These are phyloP conservation scores for Gandaritis pyraliata DNA, from an alignment of 2,888 invertebrate species.

Conservation along the genomic window DNA sequence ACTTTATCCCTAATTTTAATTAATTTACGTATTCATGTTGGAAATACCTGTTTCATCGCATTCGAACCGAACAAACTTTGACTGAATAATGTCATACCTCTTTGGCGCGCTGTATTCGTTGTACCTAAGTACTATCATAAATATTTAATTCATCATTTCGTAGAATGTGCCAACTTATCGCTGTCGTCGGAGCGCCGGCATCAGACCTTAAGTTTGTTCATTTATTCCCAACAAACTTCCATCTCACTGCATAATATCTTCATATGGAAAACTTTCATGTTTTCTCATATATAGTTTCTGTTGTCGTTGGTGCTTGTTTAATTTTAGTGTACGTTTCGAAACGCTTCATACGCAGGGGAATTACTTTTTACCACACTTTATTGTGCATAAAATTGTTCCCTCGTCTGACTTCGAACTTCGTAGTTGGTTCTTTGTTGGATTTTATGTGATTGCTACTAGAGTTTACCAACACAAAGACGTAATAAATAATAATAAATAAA, in stretches of 20 bases:
- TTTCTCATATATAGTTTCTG: slow-evolving; percentile 45
- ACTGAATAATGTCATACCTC: slow-evolving; percentile 25
- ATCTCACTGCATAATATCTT: slow-evolving; percentile 54
- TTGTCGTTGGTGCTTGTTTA: slow-evolving; percentile 39
- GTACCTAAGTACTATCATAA: slow-evolving; percentile 33
- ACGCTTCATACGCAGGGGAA: background rate
- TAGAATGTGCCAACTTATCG: slow-evolving; percentile 52
- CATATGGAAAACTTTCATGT: slow-evolving; percentile 54
- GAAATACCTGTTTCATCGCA: slow-evolving; percentile 10
- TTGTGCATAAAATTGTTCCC: too few species aligned
- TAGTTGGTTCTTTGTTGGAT: too few species aligned
- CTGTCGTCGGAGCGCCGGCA: slow-evolving; percentile 42
- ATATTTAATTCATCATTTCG: slow-evolving; percentile 48
- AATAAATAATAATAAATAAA: too few species aligned
- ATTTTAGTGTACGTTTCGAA: slow-evolving; percentile 33
- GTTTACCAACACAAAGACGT: too few species aligned
- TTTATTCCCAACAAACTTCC: slow-evolving; percentile 54
- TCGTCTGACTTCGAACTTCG: too few species aligned
- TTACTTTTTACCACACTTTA: background rate
- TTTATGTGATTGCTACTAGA: too few species aligned
- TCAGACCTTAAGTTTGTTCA: slow-evolving; percentile 55
- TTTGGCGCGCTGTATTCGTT: slow-evolving; percentile 19
- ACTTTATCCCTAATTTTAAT: too few species aligned
- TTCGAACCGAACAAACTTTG: slow-evolving; percentile 16
- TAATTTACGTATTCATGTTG: slow-evolving; percentile 3